Conservation (phyloP, 2,888 invertebrate species). For the Zygothrica quintamaculata region DNA sequence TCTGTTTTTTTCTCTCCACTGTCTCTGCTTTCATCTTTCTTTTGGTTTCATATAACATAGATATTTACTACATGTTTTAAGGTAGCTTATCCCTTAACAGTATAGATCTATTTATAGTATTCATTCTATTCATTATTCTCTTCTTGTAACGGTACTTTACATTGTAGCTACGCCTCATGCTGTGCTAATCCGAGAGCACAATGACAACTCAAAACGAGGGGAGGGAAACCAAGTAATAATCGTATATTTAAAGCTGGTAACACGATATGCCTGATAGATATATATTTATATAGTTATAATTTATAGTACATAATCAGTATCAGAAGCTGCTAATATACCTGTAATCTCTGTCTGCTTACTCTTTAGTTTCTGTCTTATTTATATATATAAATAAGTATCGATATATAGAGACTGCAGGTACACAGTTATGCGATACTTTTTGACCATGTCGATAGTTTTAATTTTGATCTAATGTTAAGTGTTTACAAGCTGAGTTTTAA, state of each 20-base stretch:
- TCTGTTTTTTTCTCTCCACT: slow-evolving; percentile 10
- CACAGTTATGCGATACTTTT: slow-evolving; percentile 24
- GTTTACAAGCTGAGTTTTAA: slow-evolving; percentile 66
- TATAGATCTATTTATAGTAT: slow-evolving; percentile 56
- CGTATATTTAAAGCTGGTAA: slow-evolving; percentile 44
- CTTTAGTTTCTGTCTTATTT: not conserved
- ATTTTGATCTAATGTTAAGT: slow-evolving; percentile 74
- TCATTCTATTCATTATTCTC: slow-evolving; percentile 42
- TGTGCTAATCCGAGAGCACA: slow-evolving; percentile 48
- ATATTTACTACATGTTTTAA: slow-evolving; percentile 49
- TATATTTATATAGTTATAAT: slow-evolving; percentile 24
- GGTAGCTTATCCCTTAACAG: slow-evolving; percentile 28
- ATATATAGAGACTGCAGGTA: slow-evolving; percentile 23
- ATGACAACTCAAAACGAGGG: slow-evolving; percentile 51
- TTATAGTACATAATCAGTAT: slow-evolving; percentile 36
- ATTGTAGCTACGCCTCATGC: slow-evolving; percentile 82
- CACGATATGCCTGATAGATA: slow-evolving; percentile 20
- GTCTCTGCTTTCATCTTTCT: slow-evolving; percentile 8
- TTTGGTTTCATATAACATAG: slow-evolving; percentile 43
- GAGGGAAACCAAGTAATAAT: slow-evolving; percentile 44
- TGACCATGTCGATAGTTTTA: slow-evolving; percentile 44
- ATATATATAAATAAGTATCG: not conserved
- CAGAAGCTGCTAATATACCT: slow-evolving; percentile 14
- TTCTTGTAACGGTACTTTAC: slow-evolving; percentile 79
- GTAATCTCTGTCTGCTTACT: slow-evolving; percentile 13